Evolutionary conservation across 2,888 invertebrate species (phyloP).

Genomic region (Drosophila eohydei): DNA sequence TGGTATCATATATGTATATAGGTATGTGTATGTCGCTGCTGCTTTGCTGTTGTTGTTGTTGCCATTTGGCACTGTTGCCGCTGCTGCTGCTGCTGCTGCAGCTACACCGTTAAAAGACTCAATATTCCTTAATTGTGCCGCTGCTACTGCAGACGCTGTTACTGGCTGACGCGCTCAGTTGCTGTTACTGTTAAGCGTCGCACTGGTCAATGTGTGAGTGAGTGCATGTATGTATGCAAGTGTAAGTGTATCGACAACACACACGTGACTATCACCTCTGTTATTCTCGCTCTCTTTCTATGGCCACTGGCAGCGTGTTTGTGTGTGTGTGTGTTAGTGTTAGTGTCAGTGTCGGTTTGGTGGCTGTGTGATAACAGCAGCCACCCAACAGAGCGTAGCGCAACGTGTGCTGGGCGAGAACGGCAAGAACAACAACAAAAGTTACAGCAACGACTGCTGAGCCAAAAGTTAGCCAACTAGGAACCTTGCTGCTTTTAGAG

Average conservation of each 20-base stretch:
- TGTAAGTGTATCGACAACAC: slow-evolving; percentile 33
- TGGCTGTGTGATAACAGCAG: slow-evolving; percentile 43
- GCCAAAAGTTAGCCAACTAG: slow-evolving; percentile 36
- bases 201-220: slow-evolving; percentile 6
- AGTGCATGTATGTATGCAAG: slow-evolving; percentile 7
- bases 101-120: slow-evolving; percentile 5
- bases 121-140: slow-evolving; percentile 11
- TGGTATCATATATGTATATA: slow-evolving; percentile 1
- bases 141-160: slow-evolving; percentile 19
- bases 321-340: slow-evolving; percentile 7
- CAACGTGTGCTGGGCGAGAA: slow-evolving; percentile 27
- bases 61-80: slow-evolving; percentile 10
- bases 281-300: slow-evolving; percentile 39
- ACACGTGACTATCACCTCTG: slow-evolving; percentile 53
- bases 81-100: slow-evolving; percentile 23
- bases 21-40: slow-evolving; percentile 16
- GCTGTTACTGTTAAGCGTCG: slow-evolving; percentile 27
- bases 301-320: slow-evolving; percentile 6
- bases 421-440: slow-evolving; percentile 10
- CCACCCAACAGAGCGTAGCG: slow-evolving; percentile 29
- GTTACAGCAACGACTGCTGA: slow-evolving; percentile 29
- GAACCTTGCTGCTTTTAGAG: slow-evolving; percentile 30
- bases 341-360: background rate
- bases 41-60: slow-evolving; percentile 18
- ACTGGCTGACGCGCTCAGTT: slow-evolving; percentile 20